These are phyloP conservation scores for Etheostoma spectabile DNA, from an alignment of 2,113 vertebrate species.

Conservation along the genomic window DNA sequence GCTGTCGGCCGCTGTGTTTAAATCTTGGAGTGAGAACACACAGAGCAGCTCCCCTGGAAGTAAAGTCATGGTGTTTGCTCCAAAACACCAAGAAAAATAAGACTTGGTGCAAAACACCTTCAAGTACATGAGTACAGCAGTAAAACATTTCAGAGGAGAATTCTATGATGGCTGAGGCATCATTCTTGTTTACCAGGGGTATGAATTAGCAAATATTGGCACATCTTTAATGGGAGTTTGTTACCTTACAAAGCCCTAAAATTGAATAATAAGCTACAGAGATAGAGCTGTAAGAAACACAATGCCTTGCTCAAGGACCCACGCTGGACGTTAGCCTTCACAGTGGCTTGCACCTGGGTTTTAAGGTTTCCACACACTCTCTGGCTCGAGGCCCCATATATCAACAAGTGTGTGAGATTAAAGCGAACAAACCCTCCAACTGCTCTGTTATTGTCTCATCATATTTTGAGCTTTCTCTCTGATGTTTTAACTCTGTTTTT, in stretches of 20 bases:
- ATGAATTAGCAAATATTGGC: background rate
- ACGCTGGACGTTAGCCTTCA: no score
- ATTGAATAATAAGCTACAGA: background rate
- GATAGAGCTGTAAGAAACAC: background rate
- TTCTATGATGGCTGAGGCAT: background rate
- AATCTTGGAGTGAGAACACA: constrained; percentile 76
- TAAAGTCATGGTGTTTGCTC: constrained; percentile 43
- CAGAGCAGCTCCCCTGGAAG: constrained; percentile 62
- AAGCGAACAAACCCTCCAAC: constrained; percentile 9
- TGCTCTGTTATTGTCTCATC: constrained; percentile 39
- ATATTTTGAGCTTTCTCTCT: constrained; percentile 37
- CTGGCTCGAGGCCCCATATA: background rate
- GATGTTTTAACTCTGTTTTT: constrained; percentile 18
- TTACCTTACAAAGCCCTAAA: background rate
- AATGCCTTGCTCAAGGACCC: background rate
- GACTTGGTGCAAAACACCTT: constrained; percentile 13
- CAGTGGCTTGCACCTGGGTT: background rate
- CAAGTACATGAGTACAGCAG: background rate
- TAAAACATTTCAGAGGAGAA: background rate
- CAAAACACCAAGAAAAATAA: constrained; percentile 47
- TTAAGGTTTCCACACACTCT: background rate
- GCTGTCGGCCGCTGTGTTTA: constrained; percentile 63
- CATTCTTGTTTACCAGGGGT: background rate
- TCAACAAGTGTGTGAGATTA: constrained; percentile 39
- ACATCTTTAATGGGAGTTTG: background rate